phyloP scores from a whole-genome alignment of 2,888 invertebrate species.

The Erynnis tages region DNA sequence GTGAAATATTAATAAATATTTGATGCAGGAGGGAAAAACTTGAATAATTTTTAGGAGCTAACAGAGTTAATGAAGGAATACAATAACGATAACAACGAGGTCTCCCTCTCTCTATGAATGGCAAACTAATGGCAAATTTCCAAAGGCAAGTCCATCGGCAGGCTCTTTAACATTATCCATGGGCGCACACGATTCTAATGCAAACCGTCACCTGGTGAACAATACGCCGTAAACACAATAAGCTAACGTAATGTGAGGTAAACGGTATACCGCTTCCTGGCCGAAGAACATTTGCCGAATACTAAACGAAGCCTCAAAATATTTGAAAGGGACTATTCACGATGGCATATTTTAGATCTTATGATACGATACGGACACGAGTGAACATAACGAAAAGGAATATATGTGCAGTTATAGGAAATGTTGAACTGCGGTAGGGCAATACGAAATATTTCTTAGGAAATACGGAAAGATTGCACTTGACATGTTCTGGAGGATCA shows the following conservation, averaged over 20 bases:
- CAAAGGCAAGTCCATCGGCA: conserved; percentile 34
- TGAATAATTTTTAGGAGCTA: not conserved
- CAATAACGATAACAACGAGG: not conserved
- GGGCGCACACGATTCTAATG: conserved; percentile 49
- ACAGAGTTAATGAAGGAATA: not conserved
- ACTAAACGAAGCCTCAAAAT: conserved; percentile 54
- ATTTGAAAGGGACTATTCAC: conserved; percentile 25
- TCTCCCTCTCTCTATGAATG: not conserved
- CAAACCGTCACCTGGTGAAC: conserved; percentile 53
- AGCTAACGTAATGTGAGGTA: conserved; percentile 67
- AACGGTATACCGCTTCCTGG: conserved; percentile 67
- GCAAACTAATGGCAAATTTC: conserved; percentile 15
- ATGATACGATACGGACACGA: conserved; percentile 8
- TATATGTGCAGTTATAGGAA: not conserved
- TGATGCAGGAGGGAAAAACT: no score
- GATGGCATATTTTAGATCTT: conserved; percentile 14
- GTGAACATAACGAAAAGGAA: conserved; percentile 15
- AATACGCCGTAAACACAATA: conserved; percentile 64
- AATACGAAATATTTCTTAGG: not conserved
- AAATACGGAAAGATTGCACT: not conserved
- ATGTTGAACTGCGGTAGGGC: not conserved
- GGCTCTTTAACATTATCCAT: conserved; percentile 22
- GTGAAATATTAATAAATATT: no score
- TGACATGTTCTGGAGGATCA: no score
- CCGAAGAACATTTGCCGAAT: conserved; percentile 53